Evolutionary conservation across 1,140 invertebrate genomes (phyloP).

Genomic region (Lordiphosa stackelbergi): DNA sequence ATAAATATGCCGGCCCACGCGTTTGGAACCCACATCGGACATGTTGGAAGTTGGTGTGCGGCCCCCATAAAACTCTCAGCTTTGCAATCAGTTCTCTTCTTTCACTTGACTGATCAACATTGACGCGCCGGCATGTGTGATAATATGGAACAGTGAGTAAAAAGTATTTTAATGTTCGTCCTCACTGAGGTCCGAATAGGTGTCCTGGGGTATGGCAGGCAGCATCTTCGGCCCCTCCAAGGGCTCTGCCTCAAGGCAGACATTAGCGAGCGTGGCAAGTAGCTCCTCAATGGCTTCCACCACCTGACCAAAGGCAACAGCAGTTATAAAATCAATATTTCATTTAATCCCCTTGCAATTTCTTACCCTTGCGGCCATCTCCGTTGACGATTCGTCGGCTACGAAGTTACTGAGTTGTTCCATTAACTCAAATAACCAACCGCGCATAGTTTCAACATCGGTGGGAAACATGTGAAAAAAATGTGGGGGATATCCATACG

Average conservation of each 20-base stretch:
- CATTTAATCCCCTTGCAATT: no score
- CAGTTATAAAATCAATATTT: no score
- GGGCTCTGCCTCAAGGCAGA: neutral
- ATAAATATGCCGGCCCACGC: no score
- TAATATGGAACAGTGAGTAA: slow-evolving; percentile 1
- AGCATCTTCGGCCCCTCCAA: no score
- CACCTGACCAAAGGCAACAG: no score
- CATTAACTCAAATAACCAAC: neutral
- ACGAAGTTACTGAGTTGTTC: no score
- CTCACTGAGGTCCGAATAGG: neutral
- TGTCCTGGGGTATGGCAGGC: neutral
- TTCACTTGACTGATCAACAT: neutral
- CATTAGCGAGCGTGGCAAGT: neutral
- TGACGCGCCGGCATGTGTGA: neutral
- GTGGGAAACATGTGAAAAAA: slow-evolving; percentile 4
- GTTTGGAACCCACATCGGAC: neutral
- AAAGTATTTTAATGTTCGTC: neutral
- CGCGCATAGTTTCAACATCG: slow-evolving; percentile 5
- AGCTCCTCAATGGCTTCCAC: no score
- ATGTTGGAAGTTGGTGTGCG: neutral
- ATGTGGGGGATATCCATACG: slow-evolving; percentile 15
- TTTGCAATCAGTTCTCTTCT: no score
- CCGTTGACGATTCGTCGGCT: accelerated
- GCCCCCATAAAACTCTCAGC: neutral
- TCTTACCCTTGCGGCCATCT: no score